Conservation (phyloP, 2,888 invertebrate genomes). For the Cryptocephalus primarius region DNA sequence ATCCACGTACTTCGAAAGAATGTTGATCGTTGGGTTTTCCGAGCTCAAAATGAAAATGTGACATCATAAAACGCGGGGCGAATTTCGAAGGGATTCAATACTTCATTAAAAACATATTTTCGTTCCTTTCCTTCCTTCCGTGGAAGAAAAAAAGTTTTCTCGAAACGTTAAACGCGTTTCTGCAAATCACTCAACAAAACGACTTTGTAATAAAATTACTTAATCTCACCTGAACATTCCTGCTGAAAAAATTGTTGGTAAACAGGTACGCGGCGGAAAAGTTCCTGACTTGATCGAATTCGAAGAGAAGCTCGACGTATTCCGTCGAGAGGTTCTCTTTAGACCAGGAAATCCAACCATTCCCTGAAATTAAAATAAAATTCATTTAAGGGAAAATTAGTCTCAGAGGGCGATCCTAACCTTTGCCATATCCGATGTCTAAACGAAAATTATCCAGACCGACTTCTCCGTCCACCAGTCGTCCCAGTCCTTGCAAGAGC, state of each 20-base stretch:
- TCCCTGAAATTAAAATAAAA: constrained; percentile 42
- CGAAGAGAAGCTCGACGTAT: constrained; percentile 56
- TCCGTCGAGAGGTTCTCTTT: constrained; percentile 43
- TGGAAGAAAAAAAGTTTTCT: no score
- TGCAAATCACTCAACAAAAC: no score
- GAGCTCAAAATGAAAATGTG: no score
- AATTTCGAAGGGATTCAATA: no score
- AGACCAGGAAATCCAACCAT: constrained; percentile 70
- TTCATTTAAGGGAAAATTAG: constrained; percentile 7
- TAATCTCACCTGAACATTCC: constrained; percentile 50
- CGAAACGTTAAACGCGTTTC: no score
- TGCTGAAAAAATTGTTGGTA: constrained; percentile 59
- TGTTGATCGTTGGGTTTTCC: no score
- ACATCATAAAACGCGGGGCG: no score
- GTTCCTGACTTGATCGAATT: constrained; percentile 58
- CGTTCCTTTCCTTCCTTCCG: no score
- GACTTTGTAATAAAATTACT: no score
- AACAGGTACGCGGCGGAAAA: constrained; percentile 56
- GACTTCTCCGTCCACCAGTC: constrained; percentile 55
- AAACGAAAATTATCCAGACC: constrained; percentile 51
- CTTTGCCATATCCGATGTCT: constrained; percentile 49
- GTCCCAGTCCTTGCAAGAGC: constrained; percentile 53
- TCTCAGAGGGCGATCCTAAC: constrained; percentile 27
- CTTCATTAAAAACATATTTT: no score
- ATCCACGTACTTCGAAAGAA: no score